Conservation (phyloP, 2,797 vertebrate species). For the Naso thynnoides region DNA sequence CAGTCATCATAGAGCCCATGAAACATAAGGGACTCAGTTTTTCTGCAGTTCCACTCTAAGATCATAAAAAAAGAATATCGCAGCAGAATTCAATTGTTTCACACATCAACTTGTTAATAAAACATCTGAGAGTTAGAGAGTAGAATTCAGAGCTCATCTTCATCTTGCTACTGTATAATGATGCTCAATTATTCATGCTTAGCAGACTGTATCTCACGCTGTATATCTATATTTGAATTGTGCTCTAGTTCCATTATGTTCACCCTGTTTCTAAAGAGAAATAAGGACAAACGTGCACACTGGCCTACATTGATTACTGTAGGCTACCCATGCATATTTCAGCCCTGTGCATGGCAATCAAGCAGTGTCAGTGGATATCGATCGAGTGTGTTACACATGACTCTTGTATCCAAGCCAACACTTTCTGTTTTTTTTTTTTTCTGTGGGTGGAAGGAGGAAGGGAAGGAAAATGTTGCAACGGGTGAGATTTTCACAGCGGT, state of each 20-base stretch:
- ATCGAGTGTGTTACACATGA: slow-evolving; percentile 59
- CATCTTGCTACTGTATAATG: slow-evolving; percentile 39
- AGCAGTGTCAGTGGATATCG: slow-evolving; percentile 67
- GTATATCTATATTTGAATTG: slow-evolving; percentile 48
- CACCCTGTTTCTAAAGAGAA: slow-evolving; percentile 29
- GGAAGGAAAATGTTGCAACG: slow-evolving; percentile 24
- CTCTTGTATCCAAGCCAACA: slow-evolving; percentile 57
- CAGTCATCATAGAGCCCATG: neutral
- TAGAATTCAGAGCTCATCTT: slow-evolving; percentile 36
- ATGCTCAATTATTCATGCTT: slow-evolving; percentile 50
- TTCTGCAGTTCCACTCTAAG: neutral
- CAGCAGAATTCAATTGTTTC: slow-evolving; percentile 1
- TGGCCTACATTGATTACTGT: slow-evolving; percentile 55
- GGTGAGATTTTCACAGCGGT: slow-evolving; percentile 8
- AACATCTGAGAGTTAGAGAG: slow-evolving; percentile 49
- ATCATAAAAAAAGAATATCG: neutral
- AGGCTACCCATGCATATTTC: slow-evolving; percentile 51
- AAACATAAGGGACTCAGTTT: neutral
- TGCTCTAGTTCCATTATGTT: slow-evolving; percentile 7
- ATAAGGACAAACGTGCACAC: slow-evolving; percentile 35
- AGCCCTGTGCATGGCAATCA: slow-evolving; percentile 68
- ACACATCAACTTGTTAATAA: slow-evolving; percentile 50
- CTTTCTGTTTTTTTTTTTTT: slow-evolving; percentile 52
- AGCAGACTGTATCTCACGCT: slow-evolving; percentile 15
- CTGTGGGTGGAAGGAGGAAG: slow-evolving; percentile 47